Evolutionary conservation across 1,140 invertebrate species (phyloP).

Genomic region (Meloidogyne floridensis): DNA sequence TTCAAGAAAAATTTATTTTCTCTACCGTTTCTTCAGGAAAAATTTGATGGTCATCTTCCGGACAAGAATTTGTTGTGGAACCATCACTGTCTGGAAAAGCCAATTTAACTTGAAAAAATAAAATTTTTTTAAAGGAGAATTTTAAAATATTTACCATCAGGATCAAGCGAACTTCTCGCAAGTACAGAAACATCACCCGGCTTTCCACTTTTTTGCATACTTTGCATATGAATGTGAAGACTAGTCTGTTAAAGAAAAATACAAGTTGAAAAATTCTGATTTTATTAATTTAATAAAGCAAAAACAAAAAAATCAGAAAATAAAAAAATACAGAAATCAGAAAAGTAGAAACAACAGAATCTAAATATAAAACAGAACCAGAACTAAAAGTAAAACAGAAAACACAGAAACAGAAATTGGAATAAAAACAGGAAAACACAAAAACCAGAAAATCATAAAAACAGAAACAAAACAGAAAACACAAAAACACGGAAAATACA

Average conservation of each 20-base stretch:
- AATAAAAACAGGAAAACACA: too few relatives aligned
- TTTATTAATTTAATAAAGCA: too few relatives aligned
- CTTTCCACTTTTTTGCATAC: constrained; percentile 32
- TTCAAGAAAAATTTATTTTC: too few relatives aligned
- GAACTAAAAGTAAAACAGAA: too few relatives aligned
- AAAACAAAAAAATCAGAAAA: too few relatives aligned
- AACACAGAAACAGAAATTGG: too few relatives aligned
- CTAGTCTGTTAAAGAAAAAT: constrained; percentile 43
- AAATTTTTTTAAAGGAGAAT: constrained; percentile 5
- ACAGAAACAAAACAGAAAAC: too few relatives aligned
- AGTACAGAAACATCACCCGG: constrained; percentile 41
- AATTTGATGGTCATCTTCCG: background rate
- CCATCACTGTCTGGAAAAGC: background rate
- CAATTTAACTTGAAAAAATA: constrained; percentile 13
- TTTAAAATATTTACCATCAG: constrained; percentile 18
- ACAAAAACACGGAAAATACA: too few relatives aligned
- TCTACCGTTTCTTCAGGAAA: constrained; percentile 7
- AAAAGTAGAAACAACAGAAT: too few relatives aligned
- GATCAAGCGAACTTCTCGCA: constrained; percentile 37
- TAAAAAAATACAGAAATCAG: too few relatives aligned
- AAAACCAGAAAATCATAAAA: too few relatives aligned
- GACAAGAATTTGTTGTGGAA: background rate
- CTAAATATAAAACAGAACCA: too few relatives aligned
- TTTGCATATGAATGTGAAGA: constrained; percentile 61
- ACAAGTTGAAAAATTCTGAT: background rate